Conservation (phyloP, 1,140 invertebrate species). For the Drosophila obscura region DNA sequence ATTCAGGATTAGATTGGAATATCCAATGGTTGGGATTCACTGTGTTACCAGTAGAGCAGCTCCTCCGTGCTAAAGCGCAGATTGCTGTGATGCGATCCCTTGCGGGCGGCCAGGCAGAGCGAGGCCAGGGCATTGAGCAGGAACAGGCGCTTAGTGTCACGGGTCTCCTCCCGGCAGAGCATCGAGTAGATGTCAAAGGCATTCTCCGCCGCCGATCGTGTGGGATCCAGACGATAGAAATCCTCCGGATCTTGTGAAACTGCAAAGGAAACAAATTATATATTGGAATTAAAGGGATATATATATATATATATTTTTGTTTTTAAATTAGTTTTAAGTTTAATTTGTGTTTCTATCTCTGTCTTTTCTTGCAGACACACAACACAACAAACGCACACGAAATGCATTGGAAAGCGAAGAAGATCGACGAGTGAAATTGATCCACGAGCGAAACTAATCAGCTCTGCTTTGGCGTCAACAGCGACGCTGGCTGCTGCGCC, state of each 20-base stretch:
- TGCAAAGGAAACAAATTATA: conserved; percentile 15
- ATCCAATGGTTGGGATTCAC: too few relatives aligned
- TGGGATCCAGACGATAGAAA: conserved; percentile 76
- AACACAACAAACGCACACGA: background rate
- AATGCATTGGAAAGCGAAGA: conserved; percentile 19
- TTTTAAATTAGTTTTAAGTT: too few relatives aligned
- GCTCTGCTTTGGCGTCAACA: conserved; percentile 1
- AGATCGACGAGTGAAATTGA: conserved; percentile 23
- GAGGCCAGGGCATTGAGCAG: conserved; percentile 80
- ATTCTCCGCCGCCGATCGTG: conserved; percentile 75
- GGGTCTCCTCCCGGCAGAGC: conserved; percentile 71
- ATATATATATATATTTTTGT: background rate
- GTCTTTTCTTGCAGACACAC: too few relatives aligned
- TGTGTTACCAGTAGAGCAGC: conserved; percentile 91
- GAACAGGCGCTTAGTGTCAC: conserved; percentile 77
- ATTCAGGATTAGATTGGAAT: background rate
- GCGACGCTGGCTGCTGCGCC: conserved; percentile 5
- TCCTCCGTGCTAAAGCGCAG: conserved; percentile 90
- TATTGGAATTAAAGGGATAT: too few relatives aligned
- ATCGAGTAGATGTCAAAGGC: conserved; percentile 77
- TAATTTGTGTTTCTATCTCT: too few relatives aligned
- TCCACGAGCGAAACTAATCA: conserved; percentile 21
- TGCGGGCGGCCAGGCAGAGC: conserved; percentile 81
- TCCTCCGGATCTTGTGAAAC: conserved; percentile 80
- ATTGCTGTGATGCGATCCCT: conserved; percentile 77